Percentiles rank a stretch among this genome's conserved stretches.
Evolutionary conservation across 64 coral and sea anemone genomes (phyloP).

Genomic region (Acropora tenuis): DNA sequence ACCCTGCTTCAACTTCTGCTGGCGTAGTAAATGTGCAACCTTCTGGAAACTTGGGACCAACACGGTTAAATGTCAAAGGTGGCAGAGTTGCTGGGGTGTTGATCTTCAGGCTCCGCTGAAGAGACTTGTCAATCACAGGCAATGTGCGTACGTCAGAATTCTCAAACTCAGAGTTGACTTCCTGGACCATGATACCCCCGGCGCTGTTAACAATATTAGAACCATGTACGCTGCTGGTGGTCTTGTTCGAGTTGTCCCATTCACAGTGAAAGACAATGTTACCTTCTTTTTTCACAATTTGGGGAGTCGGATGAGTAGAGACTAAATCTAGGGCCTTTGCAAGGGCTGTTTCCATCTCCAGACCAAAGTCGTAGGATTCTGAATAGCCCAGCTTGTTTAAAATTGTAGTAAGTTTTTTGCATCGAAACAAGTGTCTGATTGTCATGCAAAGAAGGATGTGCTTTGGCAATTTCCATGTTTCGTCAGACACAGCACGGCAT

Average conservation of each 20-base stretch:
- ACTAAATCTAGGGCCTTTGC: too few species aligned
- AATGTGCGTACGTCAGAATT: not conserved
- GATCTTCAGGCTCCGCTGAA: not conserved
- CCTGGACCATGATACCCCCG: conserved; percentile 48
- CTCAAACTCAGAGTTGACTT: conserved; percentile 1
- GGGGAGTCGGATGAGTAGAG: not conserved
- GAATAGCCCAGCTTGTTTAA: too few species aligned
- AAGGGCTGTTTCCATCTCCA: too few species aligned
- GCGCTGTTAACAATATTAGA: conserved; percentile 39
- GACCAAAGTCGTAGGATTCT: too few species aligned
- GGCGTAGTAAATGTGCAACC: too few species aligned
- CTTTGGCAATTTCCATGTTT: too few species aligned
- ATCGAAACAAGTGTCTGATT: too few species aligned
- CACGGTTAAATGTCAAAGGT: conserved; percentile 18
- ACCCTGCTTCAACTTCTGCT: too few species aligned
- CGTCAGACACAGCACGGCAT: too few species aligned
- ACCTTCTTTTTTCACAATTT: conserved; percentile 30
- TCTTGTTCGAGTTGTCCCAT: conserved; percentile 8
- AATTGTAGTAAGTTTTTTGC: too few species aligned
- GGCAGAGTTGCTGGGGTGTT: conserved; percentile 28
- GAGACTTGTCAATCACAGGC: not conserved
- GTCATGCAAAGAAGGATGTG: too few species aligned
- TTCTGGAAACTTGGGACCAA: conserved; percentile 33
- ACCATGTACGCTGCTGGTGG: conserved; percentile 23
- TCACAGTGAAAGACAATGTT: conserved; percentile 37